These are phyloP conservation scores for Brachionus calyciflorus DNA, from an alignment of 1,140 invertebrate genomes.

Conservation along the genomic window DNA sequence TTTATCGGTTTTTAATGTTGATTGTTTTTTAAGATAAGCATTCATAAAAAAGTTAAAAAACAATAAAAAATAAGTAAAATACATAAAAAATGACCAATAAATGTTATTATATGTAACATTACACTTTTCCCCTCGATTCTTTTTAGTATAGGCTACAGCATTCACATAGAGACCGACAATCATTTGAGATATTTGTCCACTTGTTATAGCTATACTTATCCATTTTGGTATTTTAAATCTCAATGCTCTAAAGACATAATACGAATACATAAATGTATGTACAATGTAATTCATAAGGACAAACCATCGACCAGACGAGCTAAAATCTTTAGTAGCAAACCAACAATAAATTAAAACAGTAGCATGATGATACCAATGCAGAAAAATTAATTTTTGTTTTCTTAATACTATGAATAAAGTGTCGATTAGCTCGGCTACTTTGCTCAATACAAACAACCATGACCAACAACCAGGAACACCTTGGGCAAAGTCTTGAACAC, in stretches of 20 bases:
- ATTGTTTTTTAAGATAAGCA: constrained; percentile 32
- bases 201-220: constrained; percentile 87
- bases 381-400: constrained; percentile 92
- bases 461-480: constrained; percentile 69
- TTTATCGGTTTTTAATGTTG: background rate
- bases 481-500: constrained; percentile 63
- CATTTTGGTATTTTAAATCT: constrained; percentile 76
- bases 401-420: constrained; percentile 92
- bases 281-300: constrained; percentile 97
- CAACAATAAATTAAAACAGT: constrained; percentile 84
- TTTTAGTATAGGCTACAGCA: constrained; percentile 8
- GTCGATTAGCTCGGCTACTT: constrained; percentile 91
- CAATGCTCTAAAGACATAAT: constrained; percentile 86
- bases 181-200: constrained; percentile 89
- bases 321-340: constrained; percentile 76
- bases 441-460: constrained; percentile 77
- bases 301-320: constrained; percentile 73
- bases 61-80: constrained; percentile 46
- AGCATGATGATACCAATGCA: constrained; percentile 81
- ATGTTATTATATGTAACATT: constrained; percentile 35
- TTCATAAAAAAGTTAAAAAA: constrained; percentile 44
- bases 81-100: constrained; percentile 40
- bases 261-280: constrained; percentile 93
- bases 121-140: constrained; percentile 5
- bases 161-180: constrained; percentile 69